phyloP scores from a whole-genome alignment of 2,888 invertebrate species.

The Sesia apiformis region DNA sequence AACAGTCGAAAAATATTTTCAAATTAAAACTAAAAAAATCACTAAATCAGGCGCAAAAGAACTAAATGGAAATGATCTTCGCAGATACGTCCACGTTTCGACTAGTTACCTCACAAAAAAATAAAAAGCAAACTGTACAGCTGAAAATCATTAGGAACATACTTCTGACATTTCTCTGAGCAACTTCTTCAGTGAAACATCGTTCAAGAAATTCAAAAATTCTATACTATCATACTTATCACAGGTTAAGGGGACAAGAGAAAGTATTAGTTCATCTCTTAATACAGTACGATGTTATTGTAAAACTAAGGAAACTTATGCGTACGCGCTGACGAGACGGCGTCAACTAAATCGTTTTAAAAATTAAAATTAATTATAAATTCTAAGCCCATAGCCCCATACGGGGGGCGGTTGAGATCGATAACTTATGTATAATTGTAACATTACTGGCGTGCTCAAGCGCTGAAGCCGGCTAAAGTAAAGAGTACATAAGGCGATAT shows the following conservation, averaged over 20 bases:
- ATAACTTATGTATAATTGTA: conserved; percentile 48
- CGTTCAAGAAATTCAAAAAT: conserved; percentile 58
- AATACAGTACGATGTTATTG: conserved; percentile 51
- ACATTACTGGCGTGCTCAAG: conserved; percentile 59
- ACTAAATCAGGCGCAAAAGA: conserved; percentile 45
- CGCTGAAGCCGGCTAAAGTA: conserved; percentile 46
- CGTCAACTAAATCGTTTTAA: conserved; percentile 35
- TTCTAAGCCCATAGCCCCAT: conserved; percentile 58
- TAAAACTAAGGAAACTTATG: conserved; percentile 64
- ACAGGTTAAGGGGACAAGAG: conserved; percentile 75
- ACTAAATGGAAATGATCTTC: conserved; percentile 28
- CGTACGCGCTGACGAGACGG: conserved; percentile 23
- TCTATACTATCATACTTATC: conserved; percentile 72
- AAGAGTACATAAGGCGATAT: conserved; percentile 38
- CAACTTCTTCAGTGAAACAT: conserved; percentile 51
- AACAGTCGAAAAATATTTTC: conserved; percentile 31
- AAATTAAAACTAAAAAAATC: conserved; percentile 28
- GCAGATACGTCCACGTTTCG: conserved; percentile 31
- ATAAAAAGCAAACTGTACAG: conserved; percentile 50
- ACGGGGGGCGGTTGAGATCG: conserved; percentile 65
- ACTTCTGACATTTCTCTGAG: conserved; percentile 54
- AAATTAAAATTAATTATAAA: conserved; percentile 43
- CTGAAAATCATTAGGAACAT: conserved; percentile 65
- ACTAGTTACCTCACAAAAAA: conserved; percentile 53
- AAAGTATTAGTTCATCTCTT: conserved; percentile 70